Base-by-base conservation (phyloP, 2,113 vertebrate genomes). In the Cololabis saira region DNA sequence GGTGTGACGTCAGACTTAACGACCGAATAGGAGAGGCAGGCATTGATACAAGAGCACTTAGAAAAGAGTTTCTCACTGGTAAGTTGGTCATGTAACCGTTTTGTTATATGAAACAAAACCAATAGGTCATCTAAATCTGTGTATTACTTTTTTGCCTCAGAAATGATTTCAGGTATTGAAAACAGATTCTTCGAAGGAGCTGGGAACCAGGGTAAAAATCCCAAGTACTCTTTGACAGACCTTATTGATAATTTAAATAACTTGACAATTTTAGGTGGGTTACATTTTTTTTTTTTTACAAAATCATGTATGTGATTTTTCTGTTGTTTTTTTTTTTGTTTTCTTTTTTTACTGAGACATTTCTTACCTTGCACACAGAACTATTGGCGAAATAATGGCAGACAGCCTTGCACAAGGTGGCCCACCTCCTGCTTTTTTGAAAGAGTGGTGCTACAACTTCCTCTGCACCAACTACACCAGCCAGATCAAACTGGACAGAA, bases 21-120 rank as follows among this genome's bases (percentile, higher is more conserved):
- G n/a, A n/a, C n/a, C n/a, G n/a, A n/a, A n/a, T n/a, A n/a, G n/a
- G n/a, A n/a, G n/a, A n/a, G n/a, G n/a, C n/a, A n/a, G n/a, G n/a
- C n/a, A n/a, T n/a, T 30, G 17, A 56, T 55, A 33, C 47, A 68
- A 55, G 55, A 59, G 55, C 55, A 13, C 10, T 43, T 2, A 68
- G 48, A 19, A 60, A 51, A 19, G 50, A 68, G 45, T 51, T 68
- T 51, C 13, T 57, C 7, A 42, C 44, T 7, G 19, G 64, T 67
- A 21, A 44, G 27, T 61, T 17, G 14, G 3, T 12, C 15, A 17
- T 22, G n/a, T n/a, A n/a, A n/a, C n/a, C n/a, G n/a, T n/a, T n/a
- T n/a, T n/a, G n/a, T n/a, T n/a, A n/a, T n/a, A n/a, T n/a, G n/a
- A n/a, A 16, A 15, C 12, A 44, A 12, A 16, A 3, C 14, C 42